Evolutionary conservation across 2,797 vertebrate genomes (phyloP), one percentile per base, ranked within the genome.

Genomic region (Malacoctenus gilli): DNA sequence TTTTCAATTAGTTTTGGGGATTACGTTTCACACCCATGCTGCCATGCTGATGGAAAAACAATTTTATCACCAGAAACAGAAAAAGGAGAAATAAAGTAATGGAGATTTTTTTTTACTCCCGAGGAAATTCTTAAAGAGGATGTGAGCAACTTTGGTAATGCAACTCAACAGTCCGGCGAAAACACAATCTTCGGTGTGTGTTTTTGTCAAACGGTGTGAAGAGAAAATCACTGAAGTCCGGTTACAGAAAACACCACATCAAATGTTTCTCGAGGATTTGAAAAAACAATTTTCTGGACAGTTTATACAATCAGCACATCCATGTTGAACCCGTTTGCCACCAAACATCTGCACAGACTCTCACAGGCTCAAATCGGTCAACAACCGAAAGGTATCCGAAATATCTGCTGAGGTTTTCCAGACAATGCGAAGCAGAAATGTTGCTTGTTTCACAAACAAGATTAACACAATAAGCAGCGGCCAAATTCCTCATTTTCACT

Each of bases 1-100:
- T 57, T 46, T 48, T 46, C 41, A 72, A 16, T 51, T 59, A 25
- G 47, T 58, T 64, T 59, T 18, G 53, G 46, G 32, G 20, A 63
- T 70, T 56, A 19, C 5, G 42, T 61, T 4, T 25, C 11, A 47
- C n/a, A 6, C n/a, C 31, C 11, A 47, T 8, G 20, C 48, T 48
- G 50, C 32, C 39, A 46, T 55, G 68, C 52, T 13, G 56, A 48
- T 52, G 7, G n/a, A n/a, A 37, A 39, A 13, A 34, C 31, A 31
- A 34, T 47, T 34, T 31, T 42, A 65, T 54, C 51, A 51, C 46
- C 51, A 12, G 19, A 42, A 52, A 44, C 25, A 18, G 31, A 58
- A 36, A 43, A 23, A 20, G 21, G 9, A 11, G 23, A 12, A 43
- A 5, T 20, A 34, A 4, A n/a, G 23, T 4, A 43, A 5, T 20